A percentile compares a stretch with the other conserved stretches of the same genome.
Conservation (phyloP, 2,113 vertebrate species). For the Pterocles orientalis region DNA sequence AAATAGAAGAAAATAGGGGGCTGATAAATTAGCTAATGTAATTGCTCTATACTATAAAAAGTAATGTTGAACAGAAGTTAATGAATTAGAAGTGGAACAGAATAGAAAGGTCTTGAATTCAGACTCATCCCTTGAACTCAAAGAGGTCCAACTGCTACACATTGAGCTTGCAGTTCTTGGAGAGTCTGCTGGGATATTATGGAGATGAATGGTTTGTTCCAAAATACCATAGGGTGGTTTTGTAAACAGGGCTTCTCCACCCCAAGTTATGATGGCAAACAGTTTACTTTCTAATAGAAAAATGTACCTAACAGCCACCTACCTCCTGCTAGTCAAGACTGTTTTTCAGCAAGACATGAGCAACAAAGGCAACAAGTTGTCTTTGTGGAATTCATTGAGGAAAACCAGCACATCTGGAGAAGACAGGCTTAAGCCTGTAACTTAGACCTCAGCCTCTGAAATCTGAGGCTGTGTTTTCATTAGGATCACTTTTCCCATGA, state of each 20-base stretch:
- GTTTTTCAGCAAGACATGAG: neutral
- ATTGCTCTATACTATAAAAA: neutral
- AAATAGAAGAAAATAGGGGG: neutral
- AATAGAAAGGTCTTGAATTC: neutral
- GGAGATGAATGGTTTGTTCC: neutral
- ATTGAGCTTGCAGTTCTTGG: neutral
- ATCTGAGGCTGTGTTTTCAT: slow-evolving; percentile 17
- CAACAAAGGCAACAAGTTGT: neutral
- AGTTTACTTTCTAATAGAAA: neutral
- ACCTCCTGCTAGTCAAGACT: neutral
- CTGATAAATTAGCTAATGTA: neutral
- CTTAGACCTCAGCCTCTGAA: slow-evolving; percentile 2
- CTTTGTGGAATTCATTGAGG: neutral
- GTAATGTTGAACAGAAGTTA: neutral
- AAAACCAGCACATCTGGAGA: neutral
- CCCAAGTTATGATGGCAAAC: neutral
- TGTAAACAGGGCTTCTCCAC: neutral
- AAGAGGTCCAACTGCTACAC: neutral
- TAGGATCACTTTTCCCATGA: slow-evolving; percentile 25
- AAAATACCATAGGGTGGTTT: neutral
- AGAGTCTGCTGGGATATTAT: neutral
- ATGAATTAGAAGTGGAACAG: neutral
- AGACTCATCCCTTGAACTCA: neutral
- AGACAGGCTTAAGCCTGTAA: neutral
- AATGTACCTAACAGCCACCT: neutral